A percentile compares a stretch with the other conserved stretches of the same genome.
Conservation (phyloP, 2,113 vertebrate species). For the Ptilonorhynchus violaceus region DNA sequence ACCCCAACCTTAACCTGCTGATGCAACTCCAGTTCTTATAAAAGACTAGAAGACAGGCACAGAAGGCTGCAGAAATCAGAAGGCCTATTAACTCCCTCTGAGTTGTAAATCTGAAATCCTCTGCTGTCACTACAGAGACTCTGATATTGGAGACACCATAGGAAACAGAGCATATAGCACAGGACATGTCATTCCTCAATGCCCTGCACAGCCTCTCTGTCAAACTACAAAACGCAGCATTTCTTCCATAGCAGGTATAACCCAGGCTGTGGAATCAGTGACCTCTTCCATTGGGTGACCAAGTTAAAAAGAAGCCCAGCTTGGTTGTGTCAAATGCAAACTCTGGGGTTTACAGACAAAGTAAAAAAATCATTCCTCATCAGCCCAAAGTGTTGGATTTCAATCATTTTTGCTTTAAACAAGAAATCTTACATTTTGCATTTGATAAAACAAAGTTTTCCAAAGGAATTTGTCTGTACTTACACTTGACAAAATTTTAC, state of each 20-base stretch:
- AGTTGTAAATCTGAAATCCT: background rate
- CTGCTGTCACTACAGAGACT: background rate
- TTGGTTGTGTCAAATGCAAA: background rate
- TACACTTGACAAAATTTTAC: background rate
- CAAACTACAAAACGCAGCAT: background rate
- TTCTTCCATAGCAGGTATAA: background rate
- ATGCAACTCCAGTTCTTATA: background rate
- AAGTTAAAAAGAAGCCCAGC: background rate
- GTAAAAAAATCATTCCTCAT: background rate
- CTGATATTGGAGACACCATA: background rate
- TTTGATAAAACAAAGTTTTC: background rate
- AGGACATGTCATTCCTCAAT: background rate
- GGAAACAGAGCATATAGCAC: background rate
- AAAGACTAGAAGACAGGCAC: background rate
- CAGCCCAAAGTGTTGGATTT: background rate
- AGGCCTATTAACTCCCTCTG: background rate
- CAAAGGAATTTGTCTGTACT: background rate
- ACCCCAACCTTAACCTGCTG: background rate
- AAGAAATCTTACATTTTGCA: background rate
- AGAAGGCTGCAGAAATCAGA: background rate
- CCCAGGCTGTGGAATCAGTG: background rate
- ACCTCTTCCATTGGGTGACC: background rate
- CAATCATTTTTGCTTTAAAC: background rate
- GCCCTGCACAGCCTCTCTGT: background rate
- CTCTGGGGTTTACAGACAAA: background rate